Evolutionary conservation across 2,113 vertebrate genomes (phyloP).

Genomic region (Apodemus sylvaticus): DNA sequence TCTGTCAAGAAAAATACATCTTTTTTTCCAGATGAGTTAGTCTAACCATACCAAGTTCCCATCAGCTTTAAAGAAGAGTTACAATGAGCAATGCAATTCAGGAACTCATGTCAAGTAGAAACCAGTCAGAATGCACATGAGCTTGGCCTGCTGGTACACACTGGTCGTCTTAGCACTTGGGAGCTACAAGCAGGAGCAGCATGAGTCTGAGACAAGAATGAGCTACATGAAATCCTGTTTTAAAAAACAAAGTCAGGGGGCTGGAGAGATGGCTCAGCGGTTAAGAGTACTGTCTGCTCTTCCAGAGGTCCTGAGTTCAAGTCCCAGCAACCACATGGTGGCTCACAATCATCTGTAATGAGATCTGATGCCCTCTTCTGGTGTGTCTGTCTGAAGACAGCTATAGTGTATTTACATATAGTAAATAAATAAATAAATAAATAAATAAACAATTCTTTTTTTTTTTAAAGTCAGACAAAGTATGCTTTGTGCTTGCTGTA

Average conservation of each 20-base stretch:
- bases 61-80: neutral
- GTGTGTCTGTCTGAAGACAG: too few species aligned
- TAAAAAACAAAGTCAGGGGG: neutral
- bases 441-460: too few species aligned
- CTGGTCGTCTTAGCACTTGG: neutral
- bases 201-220: neutral
- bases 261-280: too few species aligned
- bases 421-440: too few species aligned
- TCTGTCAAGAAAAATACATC: constrained; percentile 3
- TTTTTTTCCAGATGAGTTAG: neutral
- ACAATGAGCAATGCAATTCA: neutral
- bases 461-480: neutral
- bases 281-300: too few species aligned
- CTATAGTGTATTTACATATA: too few species aligned
- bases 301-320: too few species aligned
- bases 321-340: too few species aligned
- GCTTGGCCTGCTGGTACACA: neutral
- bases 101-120: neutral
- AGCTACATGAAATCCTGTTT: neutral
- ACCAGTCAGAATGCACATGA: neutral
- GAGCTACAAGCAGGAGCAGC: neutral
- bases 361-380: too few species aligned
- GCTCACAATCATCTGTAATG: too few species aligned
- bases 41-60: neutral
- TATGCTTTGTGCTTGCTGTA: neutral